Evolutionary conservation across 2,113 vertebrate genomes (phyloP).

Genomic region (Gnathonemus echidnorhynchus): DNA sequence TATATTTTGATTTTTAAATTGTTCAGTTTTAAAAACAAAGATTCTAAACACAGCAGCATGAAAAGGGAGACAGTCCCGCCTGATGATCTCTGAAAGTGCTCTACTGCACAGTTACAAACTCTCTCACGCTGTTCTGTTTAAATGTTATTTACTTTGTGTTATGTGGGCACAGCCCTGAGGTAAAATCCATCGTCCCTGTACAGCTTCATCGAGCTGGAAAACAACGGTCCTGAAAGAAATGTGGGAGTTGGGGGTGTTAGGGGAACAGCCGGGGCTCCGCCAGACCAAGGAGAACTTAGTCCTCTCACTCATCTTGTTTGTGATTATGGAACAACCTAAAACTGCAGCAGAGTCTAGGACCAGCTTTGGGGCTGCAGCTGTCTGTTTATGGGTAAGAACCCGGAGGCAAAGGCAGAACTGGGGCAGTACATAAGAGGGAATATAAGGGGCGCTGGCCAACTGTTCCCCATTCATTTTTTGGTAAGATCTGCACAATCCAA

Average conservation of each 20-base stretch:
- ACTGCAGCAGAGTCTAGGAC: background rate
- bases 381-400: background rate
- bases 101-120: background rate
- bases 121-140: background rate
- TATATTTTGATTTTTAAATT: background rate
- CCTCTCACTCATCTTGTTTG: background rate
- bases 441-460: background rate
- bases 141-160: background rate
- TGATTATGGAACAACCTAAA: background rate
- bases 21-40: background rate
- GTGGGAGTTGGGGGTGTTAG: background rate
- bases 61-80: background rate
- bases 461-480: background rate
- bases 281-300: background rate
- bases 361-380: background rate
- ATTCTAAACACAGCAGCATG: background rate
- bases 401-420: background rate
- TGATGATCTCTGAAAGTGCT: background rate
- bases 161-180: background rate
- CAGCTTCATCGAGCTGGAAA: background rate
- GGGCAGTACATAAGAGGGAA: background rate
- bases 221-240: background rate
- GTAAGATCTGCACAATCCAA: conserved; percentile 64
- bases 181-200: background rate
- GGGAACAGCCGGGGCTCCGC: background rate